Evolutionary conservation across 2,797 vertebrate genomes (phyloP).

Genomic region (Sus cebifrons): DNA sequence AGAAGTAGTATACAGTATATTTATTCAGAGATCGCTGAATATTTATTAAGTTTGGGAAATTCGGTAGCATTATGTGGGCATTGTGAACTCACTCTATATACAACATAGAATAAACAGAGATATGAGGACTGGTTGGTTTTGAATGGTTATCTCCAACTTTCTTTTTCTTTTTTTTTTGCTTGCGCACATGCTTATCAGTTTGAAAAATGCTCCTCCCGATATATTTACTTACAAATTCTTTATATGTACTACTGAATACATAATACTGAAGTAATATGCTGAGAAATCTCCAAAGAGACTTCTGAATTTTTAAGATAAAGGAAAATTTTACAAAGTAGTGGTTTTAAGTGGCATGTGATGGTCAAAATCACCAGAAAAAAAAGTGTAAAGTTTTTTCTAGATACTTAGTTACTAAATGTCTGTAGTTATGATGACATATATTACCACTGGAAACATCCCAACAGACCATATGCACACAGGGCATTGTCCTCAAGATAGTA

Average conservation of each 20-base stretch:
- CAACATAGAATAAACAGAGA: background rate
- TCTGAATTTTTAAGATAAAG: background rate
- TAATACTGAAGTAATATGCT: background rate
- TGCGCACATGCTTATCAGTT: background rate
- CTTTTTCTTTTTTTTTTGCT: background rate
- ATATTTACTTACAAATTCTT: background rate
- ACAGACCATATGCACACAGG: background rate
- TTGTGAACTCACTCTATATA: background rate
- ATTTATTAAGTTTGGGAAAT: background rate
- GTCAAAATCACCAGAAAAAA: background rate
- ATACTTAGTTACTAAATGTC: background rate
- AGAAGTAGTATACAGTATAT: background rate
- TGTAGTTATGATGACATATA: background rate
- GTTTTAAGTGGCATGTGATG: background rate
- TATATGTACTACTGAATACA: background rate
- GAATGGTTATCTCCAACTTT: background rate
- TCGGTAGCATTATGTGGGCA: background rate
- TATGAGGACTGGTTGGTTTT: background rate
- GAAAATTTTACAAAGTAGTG: background rate
- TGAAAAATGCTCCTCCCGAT: background rate
- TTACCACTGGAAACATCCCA: background rate
- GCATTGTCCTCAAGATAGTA: background rate
- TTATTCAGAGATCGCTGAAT: background rate
- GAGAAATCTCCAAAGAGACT: slow-evolving; percentile 3
- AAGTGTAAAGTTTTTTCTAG: background rate